phyloP scores from a whole-genome alignment of 2,113 vertebrate genomes.

The Muscicapa adusta region DNA sequence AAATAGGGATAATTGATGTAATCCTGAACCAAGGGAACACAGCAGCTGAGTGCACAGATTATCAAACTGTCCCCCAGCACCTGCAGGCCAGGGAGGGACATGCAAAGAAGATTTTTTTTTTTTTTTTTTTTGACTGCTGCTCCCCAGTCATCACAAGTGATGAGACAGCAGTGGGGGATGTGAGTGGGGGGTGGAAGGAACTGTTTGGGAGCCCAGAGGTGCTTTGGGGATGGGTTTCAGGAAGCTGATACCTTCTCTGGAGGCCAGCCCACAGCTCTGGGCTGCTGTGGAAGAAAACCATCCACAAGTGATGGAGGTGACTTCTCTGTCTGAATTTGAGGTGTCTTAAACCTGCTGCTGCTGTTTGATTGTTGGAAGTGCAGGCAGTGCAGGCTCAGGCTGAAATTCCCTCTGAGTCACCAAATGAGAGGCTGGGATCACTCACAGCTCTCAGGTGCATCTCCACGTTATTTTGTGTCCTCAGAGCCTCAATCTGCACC shows the following conservation, averaged over 20 bases:
- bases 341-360: background rate
- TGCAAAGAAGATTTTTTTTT: background rate
- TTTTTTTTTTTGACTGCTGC: no score
- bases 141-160: background rate
- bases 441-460: background rate
- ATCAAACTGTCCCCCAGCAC: background rate
- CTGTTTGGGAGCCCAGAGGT: background rate
- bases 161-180: background rate
- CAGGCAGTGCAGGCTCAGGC: background rate
- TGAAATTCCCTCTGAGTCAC: background rate
- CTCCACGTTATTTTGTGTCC: background rate
- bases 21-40: background rate
- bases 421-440: background rate
- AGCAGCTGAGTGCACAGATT: background rate
- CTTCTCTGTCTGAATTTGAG: background rate
- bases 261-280: background rate
- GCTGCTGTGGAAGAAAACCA: background rate
- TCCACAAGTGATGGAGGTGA: background rate
- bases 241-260: background rate
- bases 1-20: constrained; percentile 25
- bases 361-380: background rate
- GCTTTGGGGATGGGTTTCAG: background rate
- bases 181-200: background rate
- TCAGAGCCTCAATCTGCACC: background rate
- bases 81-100: background rate